Evolutionary conservation across 1,140 invertebrate genomes (phyloP), one percentile per base, ranked within the genome.

Genomic region (Heliconius himera): DNA sequence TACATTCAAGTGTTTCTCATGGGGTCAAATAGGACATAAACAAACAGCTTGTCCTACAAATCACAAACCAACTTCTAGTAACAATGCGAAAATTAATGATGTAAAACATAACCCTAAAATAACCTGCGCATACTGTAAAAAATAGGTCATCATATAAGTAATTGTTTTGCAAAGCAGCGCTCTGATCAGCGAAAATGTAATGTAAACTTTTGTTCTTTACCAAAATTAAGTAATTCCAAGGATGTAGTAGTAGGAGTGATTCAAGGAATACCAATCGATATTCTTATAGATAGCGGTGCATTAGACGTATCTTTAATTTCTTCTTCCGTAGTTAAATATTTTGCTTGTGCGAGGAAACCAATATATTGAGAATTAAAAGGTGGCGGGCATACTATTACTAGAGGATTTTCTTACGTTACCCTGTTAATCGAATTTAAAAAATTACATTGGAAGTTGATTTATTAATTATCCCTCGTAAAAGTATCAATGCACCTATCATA

Each of bases 401-500:
- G n/a, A n/a, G n/a, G n/a, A n/a, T n/a, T n/a, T n/a, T n/a, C n/a
- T n/a, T n/a, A n/a, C n/a, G n/a, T n/a, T n/a, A n/a, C n/a, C n/a
- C n/a, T n/a, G n/a, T n/a, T n/a, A n/a, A n/a, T n/a, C n/a, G n/a
- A n/a, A n/a, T n/a, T n/a, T n/a, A 29, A 29, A 29, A 29, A 29
- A 29, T 29, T 29, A 29, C 29, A 29, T 29, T 29, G 22, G 84
- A 82, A 74, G 75, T 79, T 5, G 82, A 87, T 79, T 76, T 87
- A 1, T 41, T 76, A 71, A 73, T 87, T 8, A 82, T 87, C 4
- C 71, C 80, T 4, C 11, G 51, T 3, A 8, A 66, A 29, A 83
- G 54, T 71, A 78, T 85, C 16, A 81, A 54, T 20, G 66, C 81
- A 0, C 81, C 85, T 8, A 74, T 85, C 4, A 54, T 87, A 18